These are phyloP conservation scores for Mystacornis crossleyi DNA, from an alignment of 2,113 vertebrate genomes.

Conservation along the genomic window DNA sequence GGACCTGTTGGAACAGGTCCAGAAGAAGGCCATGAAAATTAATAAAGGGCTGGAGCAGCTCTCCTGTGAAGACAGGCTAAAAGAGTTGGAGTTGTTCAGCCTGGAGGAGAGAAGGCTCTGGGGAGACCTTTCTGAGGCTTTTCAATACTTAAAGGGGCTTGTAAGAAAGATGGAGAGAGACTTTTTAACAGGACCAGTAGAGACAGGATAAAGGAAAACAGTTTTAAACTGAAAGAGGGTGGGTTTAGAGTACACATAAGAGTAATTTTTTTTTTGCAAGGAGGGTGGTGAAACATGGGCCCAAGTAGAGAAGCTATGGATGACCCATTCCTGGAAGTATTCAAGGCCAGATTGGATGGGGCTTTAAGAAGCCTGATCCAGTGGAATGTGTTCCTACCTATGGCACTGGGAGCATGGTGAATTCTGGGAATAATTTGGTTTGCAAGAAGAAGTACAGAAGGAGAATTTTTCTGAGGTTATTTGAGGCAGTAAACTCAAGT, in stretches of 20 bases:
- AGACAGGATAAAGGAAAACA: background rate
- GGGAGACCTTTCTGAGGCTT: background rate
- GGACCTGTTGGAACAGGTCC: background rate
- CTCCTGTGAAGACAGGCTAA: background rate
- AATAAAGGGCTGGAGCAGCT: background rate
- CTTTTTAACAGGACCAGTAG: background rate
- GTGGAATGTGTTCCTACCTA: background rate
- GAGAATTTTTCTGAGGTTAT: background rate
- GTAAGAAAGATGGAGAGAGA: background rate
- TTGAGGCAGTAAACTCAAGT: background rate
- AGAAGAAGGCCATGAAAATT: background rate
- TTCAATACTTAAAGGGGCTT: background rate
- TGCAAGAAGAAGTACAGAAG: background rate
- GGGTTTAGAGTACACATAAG: background rate
- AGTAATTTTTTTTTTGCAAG: background rate
- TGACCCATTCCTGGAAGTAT: background rate
- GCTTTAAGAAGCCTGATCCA: background rate
- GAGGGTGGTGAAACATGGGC: background rate
- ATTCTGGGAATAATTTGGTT: background rate
- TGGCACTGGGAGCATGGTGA: background rate
- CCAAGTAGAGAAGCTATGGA: background rate
- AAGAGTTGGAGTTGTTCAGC: background rate
- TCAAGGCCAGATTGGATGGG: background rate
- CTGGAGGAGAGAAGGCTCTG: background rate
- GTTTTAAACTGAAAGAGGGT: background rate